These are phyloP conservation scores for Halcyon senegalensis DNA, from an alignment of 2,113 vertebrate genomes.

Conservation along the genomic window DNA sequence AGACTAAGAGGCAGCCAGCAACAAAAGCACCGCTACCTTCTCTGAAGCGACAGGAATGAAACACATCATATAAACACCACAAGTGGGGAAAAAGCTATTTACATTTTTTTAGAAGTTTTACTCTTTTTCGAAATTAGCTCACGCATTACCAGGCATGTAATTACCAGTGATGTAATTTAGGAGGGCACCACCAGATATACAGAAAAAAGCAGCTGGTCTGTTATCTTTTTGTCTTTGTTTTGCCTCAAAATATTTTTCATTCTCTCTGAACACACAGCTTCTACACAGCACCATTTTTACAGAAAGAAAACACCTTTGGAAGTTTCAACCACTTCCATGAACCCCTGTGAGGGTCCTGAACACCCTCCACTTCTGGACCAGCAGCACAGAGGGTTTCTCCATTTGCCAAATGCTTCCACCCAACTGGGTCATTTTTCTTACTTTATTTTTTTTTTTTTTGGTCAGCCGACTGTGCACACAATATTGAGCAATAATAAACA, in stretches of 20 bases:
- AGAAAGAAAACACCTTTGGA: not conserved
- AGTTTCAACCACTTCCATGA: not conserved
- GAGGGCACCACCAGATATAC: not conserved
- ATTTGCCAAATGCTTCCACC: not conserved
- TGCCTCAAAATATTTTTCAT: not conserved
- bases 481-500: slow-evolving; percentile 37
- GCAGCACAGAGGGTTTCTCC: not conserved
- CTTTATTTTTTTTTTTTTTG: not conserved
- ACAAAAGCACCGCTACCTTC: not conserved
- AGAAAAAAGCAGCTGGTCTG: not conserved
- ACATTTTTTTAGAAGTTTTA: not conserved
- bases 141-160: not conserved
- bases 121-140: not conserved
- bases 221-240: not conserved
- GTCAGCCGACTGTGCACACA: not conserved
- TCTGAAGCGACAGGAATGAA: not conserved
- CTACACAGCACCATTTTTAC: not conserved
- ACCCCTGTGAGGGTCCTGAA: not conserved
- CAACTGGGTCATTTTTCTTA: not conserved
- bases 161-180: not conserved
- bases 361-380: not conserved
- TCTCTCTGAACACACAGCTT: not conserved
- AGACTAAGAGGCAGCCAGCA: not conserved
- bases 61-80: not conserved
- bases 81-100: not conserved